Conservation (phyloP, 2,113 vertebrate genomes). For the Cromileptes altivelis region DNA sequence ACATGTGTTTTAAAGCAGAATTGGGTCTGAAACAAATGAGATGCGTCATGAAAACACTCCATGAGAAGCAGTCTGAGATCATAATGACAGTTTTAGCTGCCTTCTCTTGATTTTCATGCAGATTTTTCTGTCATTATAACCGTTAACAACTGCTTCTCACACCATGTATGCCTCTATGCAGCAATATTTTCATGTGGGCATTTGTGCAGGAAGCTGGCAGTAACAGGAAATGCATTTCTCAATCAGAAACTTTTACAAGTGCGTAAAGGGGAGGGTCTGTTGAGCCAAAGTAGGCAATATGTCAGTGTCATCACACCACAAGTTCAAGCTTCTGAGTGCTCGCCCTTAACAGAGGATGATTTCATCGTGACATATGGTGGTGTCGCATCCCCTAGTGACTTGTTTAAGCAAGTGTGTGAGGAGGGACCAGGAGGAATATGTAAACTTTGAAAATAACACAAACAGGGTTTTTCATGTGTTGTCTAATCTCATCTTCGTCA, state of each 20-base stretch:
- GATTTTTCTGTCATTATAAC: neutral
- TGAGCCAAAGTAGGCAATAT: conserved; percentile 8
- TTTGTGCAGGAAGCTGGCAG: conserved; percentile 65
- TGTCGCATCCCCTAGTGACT: neutral
- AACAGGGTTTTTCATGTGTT: conserved; percentile 23
- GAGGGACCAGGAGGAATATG: neutral
- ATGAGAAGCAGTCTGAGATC: neutral
- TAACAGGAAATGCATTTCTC: conserved; percentile 78
- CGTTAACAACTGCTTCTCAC: neutral
- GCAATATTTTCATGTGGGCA: conserved; percentile 16
- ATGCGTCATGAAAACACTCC: neutral
- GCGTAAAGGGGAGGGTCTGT: conserved; percentile 51
- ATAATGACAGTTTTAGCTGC: neutral
- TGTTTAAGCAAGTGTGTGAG: neutral
- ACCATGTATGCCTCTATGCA: neutral
- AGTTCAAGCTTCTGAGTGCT: neutral
- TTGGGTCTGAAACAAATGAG: neutral
- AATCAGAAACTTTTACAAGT: conserved; percentile 75
- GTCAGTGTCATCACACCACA: conserved; percentile 10
- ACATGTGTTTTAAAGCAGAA: neutral
- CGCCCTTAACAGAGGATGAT: conserved; percentile 5
- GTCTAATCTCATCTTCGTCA: conserved; percentile 1
- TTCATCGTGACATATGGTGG: conserved; percentile 3
- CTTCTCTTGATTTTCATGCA: neutral
- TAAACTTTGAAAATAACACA: conserved; percentile 15